phyloP scores from a whole-genome alignment of 2,113 vertebrate species.

The Limnothrissa miodon region DNA sequence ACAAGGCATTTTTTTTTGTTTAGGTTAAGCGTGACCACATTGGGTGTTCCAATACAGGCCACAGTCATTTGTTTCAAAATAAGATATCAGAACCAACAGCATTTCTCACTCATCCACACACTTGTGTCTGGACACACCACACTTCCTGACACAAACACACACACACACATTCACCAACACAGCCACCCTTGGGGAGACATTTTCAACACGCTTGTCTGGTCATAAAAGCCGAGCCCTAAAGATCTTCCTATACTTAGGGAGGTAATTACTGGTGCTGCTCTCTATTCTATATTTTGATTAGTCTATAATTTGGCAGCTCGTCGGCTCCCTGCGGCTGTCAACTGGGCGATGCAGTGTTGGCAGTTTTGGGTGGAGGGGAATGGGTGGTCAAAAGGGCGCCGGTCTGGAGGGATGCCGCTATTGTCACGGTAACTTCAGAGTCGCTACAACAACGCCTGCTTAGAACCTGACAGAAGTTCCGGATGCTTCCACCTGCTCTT shows the following conservation, averaged over 20 bases:
- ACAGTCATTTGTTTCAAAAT: background rate
- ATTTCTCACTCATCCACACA: background rate
- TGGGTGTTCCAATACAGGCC: background rate
- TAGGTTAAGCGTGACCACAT: background rate
- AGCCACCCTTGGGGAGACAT: constrained; percentile 43
- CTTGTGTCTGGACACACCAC: background rate
- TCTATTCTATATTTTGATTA: constrained; percentile 67
- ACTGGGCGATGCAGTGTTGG: constrained; percentile 51
- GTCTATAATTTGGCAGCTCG: constrained; percentile 65
- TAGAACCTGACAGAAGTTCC: background rate
- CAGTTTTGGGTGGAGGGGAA: background rate
- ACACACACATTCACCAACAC: constrained; percentile 18
- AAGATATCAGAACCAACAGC: background rate
- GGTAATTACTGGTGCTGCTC: constrained; percentile 67
- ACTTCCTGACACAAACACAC: constrained; percentile 18
- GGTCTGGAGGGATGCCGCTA: background rate
- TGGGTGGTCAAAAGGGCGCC: background rate
- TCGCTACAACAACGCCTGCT: background rate
- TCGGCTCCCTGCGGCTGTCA: constrained; percentile 52
- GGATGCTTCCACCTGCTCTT: background rate
- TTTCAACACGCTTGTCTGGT: constrained; percentile 57
- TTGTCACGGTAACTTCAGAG: background rate
- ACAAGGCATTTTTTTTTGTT: background rate
- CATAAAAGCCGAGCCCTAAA: constrained; percentile 58
- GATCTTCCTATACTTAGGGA: constrained; percentile 65